Evolutionary conservation across 2,797 vertebrate species (phyloP).

Genomic region (Anas acuta): DNA sequence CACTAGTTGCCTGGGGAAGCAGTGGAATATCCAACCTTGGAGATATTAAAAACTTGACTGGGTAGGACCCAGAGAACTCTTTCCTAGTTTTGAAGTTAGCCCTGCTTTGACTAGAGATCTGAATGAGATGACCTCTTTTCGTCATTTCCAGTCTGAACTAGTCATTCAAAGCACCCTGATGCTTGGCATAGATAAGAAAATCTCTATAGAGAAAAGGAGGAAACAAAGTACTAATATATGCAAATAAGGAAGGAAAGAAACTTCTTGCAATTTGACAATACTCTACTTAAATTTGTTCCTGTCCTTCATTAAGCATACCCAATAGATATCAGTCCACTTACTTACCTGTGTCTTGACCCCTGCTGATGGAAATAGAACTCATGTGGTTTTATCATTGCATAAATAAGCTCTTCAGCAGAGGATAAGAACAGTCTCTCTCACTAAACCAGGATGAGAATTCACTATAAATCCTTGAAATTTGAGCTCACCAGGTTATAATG

Average conservation of each 20-base stretch:
- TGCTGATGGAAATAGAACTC: not conserved
- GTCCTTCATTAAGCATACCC: not conserved
- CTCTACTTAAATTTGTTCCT: not conserved
- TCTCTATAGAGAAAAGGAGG: not conserved
- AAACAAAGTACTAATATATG: not conserved
- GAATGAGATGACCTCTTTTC: not conserved
- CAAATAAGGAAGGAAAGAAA: not conserved
- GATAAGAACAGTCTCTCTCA: not conserved
- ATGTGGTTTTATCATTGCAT: not conserved
- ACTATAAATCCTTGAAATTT: not conserved
- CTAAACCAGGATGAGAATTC: not conserved
- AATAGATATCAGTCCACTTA: not conserved
- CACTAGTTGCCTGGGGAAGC: not conserved
- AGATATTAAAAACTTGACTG: not conserved
- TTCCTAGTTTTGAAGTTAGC: not conserved
- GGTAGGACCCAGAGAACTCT: not conserved
- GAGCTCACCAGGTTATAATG: not conserved
- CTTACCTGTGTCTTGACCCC: not conserved
- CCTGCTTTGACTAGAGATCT: not conserved
- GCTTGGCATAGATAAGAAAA: not conserved
- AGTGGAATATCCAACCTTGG: not conserved
- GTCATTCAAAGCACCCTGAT: rapidly evolving
- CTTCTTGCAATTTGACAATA: not conserved
- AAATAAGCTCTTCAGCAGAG: not conserved
- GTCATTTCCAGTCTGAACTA: not conserved